Evolutionary conservation across 2,797 vertebrate species (phyloP).

Genomic region (Pterois miles): DNA sequence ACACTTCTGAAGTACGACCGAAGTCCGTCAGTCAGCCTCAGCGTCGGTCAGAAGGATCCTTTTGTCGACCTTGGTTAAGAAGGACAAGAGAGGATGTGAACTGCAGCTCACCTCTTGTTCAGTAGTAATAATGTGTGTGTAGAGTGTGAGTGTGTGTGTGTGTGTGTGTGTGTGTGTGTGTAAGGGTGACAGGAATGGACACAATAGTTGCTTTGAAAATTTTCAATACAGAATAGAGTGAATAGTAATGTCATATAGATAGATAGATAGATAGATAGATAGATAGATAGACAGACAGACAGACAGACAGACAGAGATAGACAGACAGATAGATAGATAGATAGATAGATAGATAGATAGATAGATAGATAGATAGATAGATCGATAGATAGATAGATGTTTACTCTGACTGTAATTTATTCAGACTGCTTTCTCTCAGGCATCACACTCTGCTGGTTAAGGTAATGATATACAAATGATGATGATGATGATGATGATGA

Average conservation of each 20-base stretch:
- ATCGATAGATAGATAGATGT: neutral
- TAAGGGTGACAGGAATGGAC: neutral
- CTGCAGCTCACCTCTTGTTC: slow-evolving; percentile 31
- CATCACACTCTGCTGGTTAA: slow-evolving; percentile 26
- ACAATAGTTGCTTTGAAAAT: neutral
- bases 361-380: neutral
- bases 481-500: slow-evolving; percentile 12
- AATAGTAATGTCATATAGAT: neutral
- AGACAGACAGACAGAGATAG: too few species aligned
- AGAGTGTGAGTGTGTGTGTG: neutral
- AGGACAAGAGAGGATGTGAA: slow-evolving; percentile 30
- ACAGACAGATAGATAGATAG: neutral
- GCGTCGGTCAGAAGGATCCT: slow-evolving; percentile 4
- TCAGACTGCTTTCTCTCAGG: neutral
- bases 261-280: neutral
- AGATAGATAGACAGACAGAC: neutral
- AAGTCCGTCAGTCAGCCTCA: neutral
- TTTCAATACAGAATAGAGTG: neutral
- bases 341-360: neutral
- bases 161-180: slow-evolving; percentile 6
- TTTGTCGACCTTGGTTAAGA: slow-evolving; percentile 21
- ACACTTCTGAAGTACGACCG: neutral
- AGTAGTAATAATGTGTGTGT: neutral
- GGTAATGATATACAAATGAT: slow-evolving; percentile 44
- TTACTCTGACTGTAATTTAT: neutral